Evolutionary conservation across 2,888 invertebrate genomes (phyloP).

Genomic region (Melanotus villosus): DNA sequence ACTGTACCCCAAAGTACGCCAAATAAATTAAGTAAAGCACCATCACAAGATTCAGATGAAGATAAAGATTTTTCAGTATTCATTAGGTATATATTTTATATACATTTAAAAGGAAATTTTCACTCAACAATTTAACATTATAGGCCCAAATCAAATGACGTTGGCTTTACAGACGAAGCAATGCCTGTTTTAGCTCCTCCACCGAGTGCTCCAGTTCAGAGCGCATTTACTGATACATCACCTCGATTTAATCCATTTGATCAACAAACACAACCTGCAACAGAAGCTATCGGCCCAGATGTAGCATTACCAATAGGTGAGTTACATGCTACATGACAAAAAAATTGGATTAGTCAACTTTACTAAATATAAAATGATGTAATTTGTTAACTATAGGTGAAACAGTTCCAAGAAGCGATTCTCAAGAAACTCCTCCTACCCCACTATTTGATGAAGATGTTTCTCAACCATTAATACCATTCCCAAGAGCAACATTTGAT

Average conservation of each 20-base stretch:
- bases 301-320: conserved; percentile 64
- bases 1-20: conserved; percentile 78
- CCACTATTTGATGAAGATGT: conserved; percentile 95
- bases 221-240: conserved; percentile 73
- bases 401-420: conserved; percentile 70
- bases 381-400: conserved; percentile 27
- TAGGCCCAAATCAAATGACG: conserved; percentile 72
- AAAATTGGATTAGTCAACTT: neutral
- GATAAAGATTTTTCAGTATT: conserved; percentile 86
- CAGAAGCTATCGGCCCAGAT: conserved; percentile 62
- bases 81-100: conserved; percentile 73
- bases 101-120: neutral
- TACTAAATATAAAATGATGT: neutral
- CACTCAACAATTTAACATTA: conserved; percentile 25
- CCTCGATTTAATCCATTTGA: conserved; percentile 87
- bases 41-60: conserved; percentile 84
- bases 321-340: too few species aligned
- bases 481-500: conserved; percentile 82
- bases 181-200: conserved; percentile 86
- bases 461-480: conserved; percentile 92
- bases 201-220: conserved; percentile 72
- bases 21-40: conserved; percentile 72
- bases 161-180: conserved; percentile 68
- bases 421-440: conserved; percentile 90
- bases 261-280: conserved; percentile 70